Base-by-base conservation (phyloP, 2,888 invertebrate genomes). In the Ornithoptera priamus region DNA sequence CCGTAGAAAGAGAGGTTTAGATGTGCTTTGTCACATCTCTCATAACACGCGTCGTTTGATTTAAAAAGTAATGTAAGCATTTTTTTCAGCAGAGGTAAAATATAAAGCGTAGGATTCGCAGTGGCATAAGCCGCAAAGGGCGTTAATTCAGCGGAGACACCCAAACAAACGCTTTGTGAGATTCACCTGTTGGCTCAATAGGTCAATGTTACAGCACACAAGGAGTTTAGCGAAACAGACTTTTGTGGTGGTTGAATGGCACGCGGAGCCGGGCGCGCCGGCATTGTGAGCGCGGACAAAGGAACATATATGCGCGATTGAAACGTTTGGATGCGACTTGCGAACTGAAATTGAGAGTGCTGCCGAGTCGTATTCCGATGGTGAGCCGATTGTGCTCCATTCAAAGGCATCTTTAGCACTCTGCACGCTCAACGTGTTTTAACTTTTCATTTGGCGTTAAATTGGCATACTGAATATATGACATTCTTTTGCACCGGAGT, bases 141-240 rank as follows among this genome's bases (percentile, higher is more conserved):
- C 66, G 70, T 70, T 70, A 70, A 70, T 70, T 70, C 70, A 70
- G 62, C 71, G 67, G 67, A 71, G 67, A 68, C 68, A 71, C 71
- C 71, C 71, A 71, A 83, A 70, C 70, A 70, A 70, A 70, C 70
- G 66, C 69, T 69, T 84, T 88, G 89, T 89, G 90, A 89, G 90
- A 90, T 91, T 91, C 90, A 92, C 92, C 92, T 88, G 90, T 89
- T 90, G 90, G 89, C 83, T 88, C 88, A 89, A 89, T 89, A 90
- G 90, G 90, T 90, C 90, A 87, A 81, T 87, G 83, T 84, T 79
- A 70, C 70, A 70, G 70, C 67, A 64, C 62, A 71, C 70, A 67
- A 71, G 70, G 70, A 71, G 72, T 75, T 73, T 73, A 75, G 86
- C 86, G 86, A 86, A 87, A 83, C 84, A 81, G 83, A 88, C 90